Conservation (phyloP, 2,888 invertebrate genomes). For the Leptinotarsa tumamoca region DNA sequence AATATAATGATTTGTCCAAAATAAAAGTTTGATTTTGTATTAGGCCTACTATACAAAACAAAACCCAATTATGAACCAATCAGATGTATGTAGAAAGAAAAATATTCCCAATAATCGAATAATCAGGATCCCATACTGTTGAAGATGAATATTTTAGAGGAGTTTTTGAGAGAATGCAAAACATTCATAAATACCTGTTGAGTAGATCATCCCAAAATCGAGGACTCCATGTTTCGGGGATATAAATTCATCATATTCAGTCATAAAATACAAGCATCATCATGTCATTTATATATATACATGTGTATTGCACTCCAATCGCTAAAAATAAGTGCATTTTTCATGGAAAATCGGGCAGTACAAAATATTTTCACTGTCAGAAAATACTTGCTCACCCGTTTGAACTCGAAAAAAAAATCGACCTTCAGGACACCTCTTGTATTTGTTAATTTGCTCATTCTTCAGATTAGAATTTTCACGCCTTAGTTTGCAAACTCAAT, state of each 20-base stretch:
- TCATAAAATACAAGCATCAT: slow-evolving; percentile 3
- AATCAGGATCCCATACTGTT: too few relatives aligned
- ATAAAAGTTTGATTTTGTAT: background rate
- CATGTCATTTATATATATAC: background rate
- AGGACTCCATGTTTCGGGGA: slow-evolving; percentile 12
- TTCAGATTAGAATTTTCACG: background rate
- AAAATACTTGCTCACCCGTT: background rate
- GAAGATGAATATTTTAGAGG: too few relatives aligned
- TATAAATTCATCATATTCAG: slow-evolving; percentile 12
- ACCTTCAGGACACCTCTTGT: background rate
- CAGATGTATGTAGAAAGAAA: too few relatives aligned
- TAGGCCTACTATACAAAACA: background rate
- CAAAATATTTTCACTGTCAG: background rate
- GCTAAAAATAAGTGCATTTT: slow-evolving; percentile 40
- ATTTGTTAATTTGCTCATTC: background rate
- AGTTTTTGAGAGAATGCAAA: slow-evolving; percentile 24
- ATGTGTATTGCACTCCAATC: slow-evolving; percentile 28
- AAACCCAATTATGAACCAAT: too few relatives aligned
- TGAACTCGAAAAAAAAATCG: background rate
- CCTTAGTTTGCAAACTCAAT: background rate
- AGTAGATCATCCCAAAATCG: slow-evolving; percentile 16
- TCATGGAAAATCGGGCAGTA: slow-evolving; percentile 20
- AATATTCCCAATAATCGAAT: too few relatives aligned
- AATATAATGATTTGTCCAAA: too few relatives aligned
- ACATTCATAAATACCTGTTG: slow-evolving; percentile 41